Evolutionary conservation across 2,113 vertebrate species (phyloP).

Genomic region (Lynx canadensis): DNA sequence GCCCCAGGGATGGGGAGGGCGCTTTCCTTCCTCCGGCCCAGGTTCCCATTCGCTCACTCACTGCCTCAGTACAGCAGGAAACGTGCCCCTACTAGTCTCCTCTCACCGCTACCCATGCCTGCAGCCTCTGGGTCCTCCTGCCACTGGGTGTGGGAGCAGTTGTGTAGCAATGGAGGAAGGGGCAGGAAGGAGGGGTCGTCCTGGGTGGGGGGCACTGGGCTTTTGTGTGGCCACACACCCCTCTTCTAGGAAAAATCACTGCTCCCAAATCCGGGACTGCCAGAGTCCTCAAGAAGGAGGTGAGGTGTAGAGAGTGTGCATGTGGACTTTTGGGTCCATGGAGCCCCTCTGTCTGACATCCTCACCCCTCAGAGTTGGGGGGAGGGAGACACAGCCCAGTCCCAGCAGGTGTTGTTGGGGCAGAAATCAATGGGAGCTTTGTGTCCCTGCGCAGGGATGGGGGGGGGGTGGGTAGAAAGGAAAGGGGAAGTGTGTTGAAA

Average conservation of each 20-base stretch:
- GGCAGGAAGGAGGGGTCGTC: not conserved
- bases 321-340: not conserved
- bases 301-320: not conserved
- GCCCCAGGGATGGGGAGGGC: not conserved
- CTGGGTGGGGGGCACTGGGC: not conserved
- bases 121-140: not conserved
- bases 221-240: not conserved
- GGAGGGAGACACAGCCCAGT: not conserved
- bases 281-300: not conserved
- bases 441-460: constrained; percentile 46
- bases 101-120: not conserved
- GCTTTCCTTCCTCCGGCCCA: not conserved
- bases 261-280: not conserved
- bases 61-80: constrained; percentile 11
- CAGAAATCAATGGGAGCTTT: constrained; percentile 76
- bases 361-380: not conserved
- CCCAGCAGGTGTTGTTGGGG: constrained; percentile 64
- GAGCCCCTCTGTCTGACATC: not conserved
- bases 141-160: not conserved
- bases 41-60: not conserved
- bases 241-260: constrained; percentile 18
- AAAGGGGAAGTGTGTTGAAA: constrained; percentile 44
- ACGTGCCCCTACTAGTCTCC: not conserved
- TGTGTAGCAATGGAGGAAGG: not conserved
- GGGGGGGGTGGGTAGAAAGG: not conserved